Base-by-base conservation (phyloP, 2,888 invertebrate species). In the Perithous albicinctus region DNA sequence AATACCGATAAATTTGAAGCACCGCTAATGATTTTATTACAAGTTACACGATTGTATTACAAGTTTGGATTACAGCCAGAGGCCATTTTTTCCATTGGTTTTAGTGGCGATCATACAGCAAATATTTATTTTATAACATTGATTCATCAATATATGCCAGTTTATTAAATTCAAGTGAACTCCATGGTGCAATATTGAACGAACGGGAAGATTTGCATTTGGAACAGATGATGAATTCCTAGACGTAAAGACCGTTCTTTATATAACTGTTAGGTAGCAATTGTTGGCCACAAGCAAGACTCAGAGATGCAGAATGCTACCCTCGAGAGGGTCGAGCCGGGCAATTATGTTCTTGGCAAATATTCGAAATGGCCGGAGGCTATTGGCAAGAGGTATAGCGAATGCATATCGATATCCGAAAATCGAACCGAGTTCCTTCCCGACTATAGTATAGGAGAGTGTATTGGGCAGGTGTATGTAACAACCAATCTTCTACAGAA, bases 341-440 rank as follows among this genome's bases (percentile, higher is more conserved):
- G 38, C 76, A 76, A 67, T 69, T 38, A 59, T 59, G 59, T 23
- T 59, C 59, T 15, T 59, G 59, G 67, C 76, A 76, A 67, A 76
- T 69, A 69, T 76, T 67, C 67, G 35, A 69, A 67, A 76, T 61
- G 67, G 48, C 59, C 38, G 46, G 59, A 59, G 46, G 54, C 18
- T 76, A 35, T 61, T 48, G 35, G 26, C 23, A 12, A 56, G 23
- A 32, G 20, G 29, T 23, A 69, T 12, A 35, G 76, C 26, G 29
- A 29, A n/a, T 56, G 67, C 61, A 63, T 61, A 76, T 76, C 66
- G 67, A 76, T 76, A 67, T 67, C 59, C 41, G 69, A 77, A 77
- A 69, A 77, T 77, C 69, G 69, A 77, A 69, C 38, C 20, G 32
- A 61, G 35, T 32, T 59, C 29, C 29, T 59, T 23, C 23, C 59